Percentiles rank a stretch among this genome's conserved stretches.
phyloP scores from a whole-genome alignment of 2,888 invertebrate genomes.

The Orthosia gothica region DNA sequence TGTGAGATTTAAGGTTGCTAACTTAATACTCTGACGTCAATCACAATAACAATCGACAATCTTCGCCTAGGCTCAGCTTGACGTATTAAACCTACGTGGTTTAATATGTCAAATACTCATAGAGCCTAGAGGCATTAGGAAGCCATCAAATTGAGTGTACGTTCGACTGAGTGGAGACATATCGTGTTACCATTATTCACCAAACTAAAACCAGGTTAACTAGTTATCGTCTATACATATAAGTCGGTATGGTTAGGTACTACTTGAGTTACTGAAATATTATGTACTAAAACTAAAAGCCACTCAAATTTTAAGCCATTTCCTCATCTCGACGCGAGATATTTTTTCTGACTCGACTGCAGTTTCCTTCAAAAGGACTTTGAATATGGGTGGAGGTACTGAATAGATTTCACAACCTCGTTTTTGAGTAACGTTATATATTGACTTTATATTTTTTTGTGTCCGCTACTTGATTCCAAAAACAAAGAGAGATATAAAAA shows the following conservation, averaged over 20 bases:
- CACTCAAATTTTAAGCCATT: too few relatives aligned
- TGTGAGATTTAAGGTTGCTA: too few relatives aligned
- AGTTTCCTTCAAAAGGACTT: too few relatives aligned
- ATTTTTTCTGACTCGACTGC: too few relatives aligned
- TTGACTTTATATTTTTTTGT: not conserved
- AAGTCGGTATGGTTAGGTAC: not conserved
- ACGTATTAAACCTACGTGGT: slow-evolving; percentile 10
- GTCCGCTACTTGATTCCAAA: not conserved
- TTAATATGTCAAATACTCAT: slow-evolving; percentile 27
- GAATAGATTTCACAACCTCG: too few relatives aligned
- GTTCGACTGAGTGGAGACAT: slow-evolving; percentile 15
- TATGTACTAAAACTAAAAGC: not conserved
- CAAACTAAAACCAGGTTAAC: not conserved
- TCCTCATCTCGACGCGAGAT: too few relatives aligned
- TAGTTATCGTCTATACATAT: too few relatives aligned
- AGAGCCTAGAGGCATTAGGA: slow-evolving; percentile 20
- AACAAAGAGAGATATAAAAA: too few relatives aligned
- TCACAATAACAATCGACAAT: too few relatives aligned
- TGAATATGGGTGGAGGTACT: too few relatives aligned
- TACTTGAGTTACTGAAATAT: not conserved
- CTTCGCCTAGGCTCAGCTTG: not conserved
- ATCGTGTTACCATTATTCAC: slow-evolving; percentile 29
- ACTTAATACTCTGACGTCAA: not conserved
- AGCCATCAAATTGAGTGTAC: slow-evolving; percentile 28
- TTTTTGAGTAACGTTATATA: too few relatives aligned